These are phyloP conservation scores for Amblyraja radiata DNA, from an alignment of 2,797 vertebrate species.

Conservation along the genomic window DNA sequence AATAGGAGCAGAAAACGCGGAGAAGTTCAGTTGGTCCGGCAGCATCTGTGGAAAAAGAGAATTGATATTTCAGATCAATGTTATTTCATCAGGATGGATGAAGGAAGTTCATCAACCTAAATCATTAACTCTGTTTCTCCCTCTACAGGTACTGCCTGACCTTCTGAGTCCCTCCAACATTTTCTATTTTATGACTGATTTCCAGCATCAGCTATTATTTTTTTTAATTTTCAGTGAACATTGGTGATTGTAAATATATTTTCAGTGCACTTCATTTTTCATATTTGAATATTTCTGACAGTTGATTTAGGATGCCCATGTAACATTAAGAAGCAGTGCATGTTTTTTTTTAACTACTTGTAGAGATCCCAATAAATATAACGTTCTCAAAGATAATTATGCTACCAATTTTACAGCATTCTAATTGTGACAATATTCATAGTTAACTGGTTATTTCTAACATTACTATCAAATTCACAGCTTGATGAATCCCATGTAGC, in stretches of 20 bases:
- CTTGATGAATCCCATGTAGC: neutral
- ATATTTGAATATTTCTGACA: neutral
- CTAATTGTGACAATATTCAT: neutral
- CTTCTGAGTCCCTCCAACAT: no score
- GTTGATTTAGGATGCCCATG: neutral
- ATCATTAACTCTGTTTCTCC: no score
- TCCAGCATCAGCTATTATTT: no score
- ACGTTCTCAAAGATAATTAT: neutral
- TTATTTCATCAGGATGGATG: no score
- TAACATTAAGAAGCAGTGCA: neutral
- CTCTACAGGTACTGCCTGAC: no score
- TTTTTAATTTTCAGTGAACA: neutral
- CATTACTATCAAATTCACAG: neutral
- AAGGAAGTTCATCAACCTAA: no score
- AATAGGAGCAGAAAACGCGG: no score
- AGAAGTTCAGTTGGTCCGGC: no score
- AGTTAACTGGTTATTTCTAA: neutral
- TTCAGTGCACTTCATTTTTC: neutral
- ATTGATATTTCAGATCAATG: no score
- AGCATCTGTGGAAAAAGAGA: no score
- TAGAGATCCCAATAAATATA: neutral
- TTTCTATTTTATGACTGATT: no score
- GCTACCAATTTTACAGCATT: neutral
- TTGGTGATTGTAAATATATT: neutral
- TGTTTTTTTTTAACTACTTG: neutral